Evolutionary conservation across 2,888 invertebrate genomes (phyloP), one percentile per base, ranked within the genome.

Genomic region (Kuschelorhynchus macadamiae): DNA sequence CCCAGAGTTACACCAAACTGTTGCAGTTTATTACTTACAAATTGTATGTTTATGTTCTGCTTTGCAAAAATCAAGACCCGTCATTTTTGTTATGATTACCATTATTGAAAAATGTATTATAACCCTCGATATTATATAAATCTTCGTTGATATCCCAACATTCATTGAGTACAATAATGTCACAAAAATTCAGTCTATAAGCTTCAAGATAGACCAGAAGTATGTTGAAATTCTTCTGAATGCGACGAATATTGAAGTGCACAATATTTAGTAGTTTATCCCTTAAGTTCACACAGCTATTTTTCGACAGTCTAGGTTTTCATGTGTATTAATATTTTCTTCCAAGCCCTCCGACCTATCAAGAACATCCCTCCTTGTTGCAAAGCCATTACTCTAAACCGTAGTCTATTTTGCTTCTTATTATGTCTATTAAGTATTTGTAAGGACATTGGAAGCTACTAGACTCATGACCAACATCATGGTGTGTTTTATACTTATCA

Each of bases 341-440:
- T 56, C 39, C 56, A 56, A 21, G 39, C 42, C 21, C n/a, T 56
- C n/a, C 56, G 14, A 56, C 12, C 16, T 17, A 32, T 21, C 12
- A 56, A 8, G 30, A 16, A n/a, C 21, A 41, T 50, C 39, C 50
- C 60, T 20, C 21, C 39, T 50, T 39, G 41, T 18, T 32, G 14
- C 14, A 17, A 11, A 59, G 49, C 14, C 33, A 49, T 46, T 17
- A 49, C 12, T 50, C 30, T 16, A 30, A n/a, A n/a, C n/a, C n/a
- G 30, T 57, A 67, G 21, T 60, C 47, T 9, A 60, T 55, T 53
- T 67, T 60, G 47, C 49, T 67, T 47, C 49, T 67, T 33, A 60
- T 32, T 11, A 55, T 53, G 46, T 67, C 9, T 21, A 60, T 36
- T 14, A 46, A 55, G 20, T 53, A 60, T 53, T 67, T 25, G 25